Evolutionary conservation across 2,113 vertebrate species (phyloP).

Genomic region (Alligator mississippiensis): DNA sequence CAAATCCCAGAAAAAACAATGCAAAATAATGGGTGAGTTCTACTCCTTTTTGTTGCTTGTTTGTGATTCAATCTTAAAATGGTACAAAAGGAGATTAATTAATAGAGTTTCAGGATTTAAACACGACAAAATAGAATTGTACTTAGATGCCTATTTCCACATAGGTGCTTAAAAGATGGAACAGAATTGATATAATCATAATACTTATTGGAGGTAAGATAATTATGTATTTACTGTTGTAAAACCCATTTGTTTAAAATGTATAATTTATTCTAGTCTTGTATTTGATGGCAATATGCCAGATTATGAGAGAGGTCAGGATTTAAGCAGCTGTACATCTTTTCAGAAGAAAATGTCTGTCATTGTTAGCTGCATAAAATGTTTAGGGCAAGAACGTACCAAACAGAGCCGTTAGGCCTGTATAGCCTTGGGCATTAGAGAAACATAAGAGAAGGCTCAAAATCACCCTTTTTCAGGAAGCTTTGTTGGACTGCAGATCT

Average conservation of each 20-base stretch:
- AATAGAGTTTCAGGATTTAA: too few species aligned
- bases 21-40: too few species aligned
- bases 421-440: background rate
- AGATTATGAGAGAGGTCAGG: background rate
- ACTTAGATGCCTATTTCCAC: too few species aligned
- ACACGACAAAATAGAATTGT: too few species aligned
- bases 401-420: background rate
- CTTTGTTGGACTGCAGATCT: background rate
- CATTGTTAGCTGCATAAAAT: background rate
- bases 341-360: background rate
- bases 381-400: background rate
- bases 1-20: too few species aligned
- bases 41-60: too few species aligned
- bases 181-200: background rate
- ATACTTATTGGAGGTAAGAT: background rate
- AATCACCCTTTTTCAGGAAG: background rate
- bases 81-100: too few species aligned
- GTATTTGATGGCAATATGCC: background rate
- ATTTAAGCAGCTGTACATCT: background rate
- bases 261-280: rapidly evolving
- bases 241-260: background rate
- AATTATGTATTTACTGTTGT: background rate
- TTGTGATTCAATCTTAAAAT: too few species aligned
- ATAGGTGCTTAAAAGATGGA: too few species aligned
- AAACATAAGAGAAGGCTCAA: background rate